A percentile compares a stretch with the other conserved stretches of the same genome.
These are phyloP conservation scores for Ophioninae sp. DNA, from an alignment of 2,888 invertebrate genomes.

Conservation along the genomic window DNA sequence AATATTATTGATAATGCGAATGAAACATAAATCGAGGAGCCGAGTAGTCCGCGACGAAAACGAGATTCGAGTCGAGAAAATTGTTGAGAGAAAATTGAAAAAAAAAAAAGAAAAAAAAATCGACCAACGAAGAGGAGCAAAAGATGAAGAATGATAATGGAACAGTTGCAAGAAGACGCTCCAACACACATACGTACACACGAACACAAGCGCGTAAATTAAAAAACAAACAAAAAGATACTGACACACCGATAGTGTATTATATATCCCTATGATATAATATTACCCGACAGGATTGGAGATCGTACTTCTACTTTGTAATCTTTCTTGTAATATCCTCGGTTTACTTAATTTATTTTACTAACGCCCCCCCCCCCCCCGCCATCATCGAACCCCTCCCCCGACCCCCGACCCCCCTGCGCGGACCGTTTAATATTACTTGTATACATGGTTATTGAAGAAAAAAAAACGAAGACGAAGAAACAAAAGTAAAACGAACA, in stretches of 20 bases:
- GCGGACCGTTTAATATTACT: slow-evolving; percentile 76
- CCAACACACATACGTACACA: slow-evolving; percentile 24
- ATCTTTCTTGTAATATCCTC: slow-evolving; percentile 70
- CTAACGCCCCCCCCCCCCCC: slow-evolving; percentile 63
- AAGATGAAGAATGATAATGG: slow-evolving; percentile 4
- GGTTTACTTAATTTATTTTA: slow-evolving; percentile 79
- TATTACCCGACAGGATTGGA: slow-evolving; percentile 55
- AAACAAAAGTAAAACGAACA: slow-evolving; percentile 28
- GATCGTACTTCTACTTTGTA: slow-evolving; percentile 56
- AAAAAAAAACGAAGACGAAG: slow-evolving; percentile 25
- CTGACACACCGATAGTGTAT: slow-evolving; percentile 73
- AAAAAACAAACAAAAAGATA: not conserved
- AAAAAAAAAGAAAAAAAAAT: slow-evolving; percentile 18
- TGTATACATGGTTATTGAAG: slow-evolving; percentile 44
- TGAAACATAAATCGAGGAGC: not conserved
- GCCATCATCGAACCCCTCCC: not conserved
- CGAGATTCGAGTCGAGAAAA: not conserved
- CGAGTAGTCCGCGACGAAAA: not conserved
- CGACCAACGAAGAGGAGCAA: not conserved
- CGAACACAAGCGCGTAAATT: slow-evolving; percentile 56
- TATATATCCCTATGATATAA: slow-evolving; percentile 67
- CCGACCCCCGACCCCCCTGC: not conserved
- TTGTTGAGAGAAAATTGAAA: not conserved
- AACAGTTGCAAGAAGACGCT: slow-evolving; percentile 34
- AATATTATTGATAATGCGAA: not conserved